phyloP scores from a whole-genome alignment of 2,113 vertebrate genomes.

The Cromileptes altivelis region DNA sequence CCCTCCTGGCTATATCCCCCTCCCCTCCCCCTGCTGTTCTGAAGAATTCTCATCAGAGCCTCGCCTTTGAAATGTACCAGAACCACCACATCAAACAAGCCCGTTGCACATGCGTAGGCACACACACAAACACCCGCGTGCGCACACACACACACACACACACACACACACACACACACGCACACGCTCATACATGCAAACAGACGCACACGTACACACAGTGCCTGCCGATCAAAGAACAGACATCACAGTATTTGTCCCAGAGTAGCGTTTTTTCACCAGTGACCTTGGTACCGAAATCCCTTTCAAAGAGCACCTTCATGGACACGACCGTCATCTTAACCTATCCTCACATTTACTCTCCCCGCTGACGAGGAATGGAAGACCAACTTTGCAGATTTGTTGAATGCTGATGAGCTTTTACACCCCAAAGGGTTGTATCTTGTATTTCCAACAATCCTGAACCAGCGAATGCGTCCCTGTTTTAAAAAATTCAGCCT shows the following conservation, averaged over 20 bases:
- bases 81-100: slow-evolving; percentile 83
- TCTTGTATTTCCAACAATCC: slow-evolving; percentile 66
- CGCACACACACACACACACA: neutral
- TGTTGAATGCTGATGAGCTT: slow-evolving; percentile 69
- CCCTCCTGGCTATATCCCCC: slow-evolving; percentile 74
- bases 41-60: slow-evolving; percentile 83
- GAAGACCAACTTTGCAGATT: slow-evolving; percentile 60
- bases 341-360: slow-evolving; percentile 46
- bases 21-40: slow-evolving; percentile 76
- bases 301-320: slow-evolving; percentile 73
- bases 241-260: slow-evolving; percentile 70
- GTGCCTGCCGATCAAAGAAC: slow-evolving; percentile 66
- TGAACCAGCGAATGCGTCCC: slow-evolving; percentile 49
- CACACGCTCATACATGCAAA: slow-evolving; percentile 1
- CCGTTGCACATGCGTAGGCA: slow-evolving; percentile 62
- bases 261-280: slow-evolving; percentile 57
- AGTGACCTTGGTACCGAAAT: slow-evolving; percentile 76
- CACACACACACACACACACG: neutral
- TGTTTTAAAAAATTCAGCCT: slow-evolving; percentile 51
- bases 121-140: slow-evolving; percentile 33
- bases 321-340: slow-evolving; percentile 61
- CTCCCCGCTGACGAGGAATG: slow-evolving; percentile 51
- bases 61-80: slow-evolving; percentile 84
- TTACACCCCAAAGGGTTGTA: slow-evolving; percentile 63
- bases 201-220: slow-evolving; percentile 10